These are phyloP conservation scores for Seira ritae DNA, from an alignment of 2,888 invertebrate species.

Conservation along the genomic window DNA sequence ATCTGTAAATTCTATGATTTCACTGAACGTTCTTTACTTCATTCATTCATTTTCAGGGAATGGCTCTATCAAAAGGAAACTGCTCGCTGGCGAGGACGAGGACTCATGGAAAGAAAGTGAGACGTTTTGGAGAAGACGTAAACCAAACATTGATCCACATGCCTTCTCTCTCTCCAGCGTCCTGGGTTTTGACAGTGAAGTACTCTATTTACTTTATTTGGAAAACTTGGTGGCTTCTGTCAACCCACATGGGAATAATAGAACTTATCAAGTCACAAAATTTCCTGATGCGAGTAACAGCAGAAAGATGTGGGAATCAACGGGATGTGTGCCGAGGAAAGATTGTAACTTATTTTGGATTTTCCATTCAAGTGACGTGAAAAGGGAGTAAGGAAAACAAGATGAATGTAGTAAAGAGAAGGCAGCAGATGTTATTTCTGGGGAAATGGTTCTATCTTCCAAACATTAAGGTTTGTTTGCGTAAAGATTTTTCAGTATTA, in stretches of 20 bases:
- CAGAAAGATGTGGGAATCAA: too few species aligned
- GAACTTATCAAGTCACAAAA: conserved; percentile 47
- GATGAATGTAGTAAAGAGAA: too few species aligned
- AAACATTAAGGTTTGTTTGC: conserved; percentile 9
- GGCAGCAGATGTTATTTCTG: conserved; percentile 12
- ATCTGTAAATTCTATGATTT: conserved; percentile 33
- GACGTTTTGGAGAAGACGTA: too few species aligned
- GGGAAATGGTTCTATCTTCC: neutral
- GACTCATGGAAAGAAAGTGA: too few species aligned
- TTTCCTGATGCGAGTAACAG: conserved; percentile 40
- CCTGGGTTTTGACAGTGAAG: too few species aligned
- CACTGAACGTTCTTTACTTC: too few species aligned
- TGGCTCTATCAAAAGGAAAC: too few species aligned
- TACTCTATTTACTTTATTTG: too few species aligned
- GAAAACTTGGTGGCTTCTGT: conserved; percentile 18
- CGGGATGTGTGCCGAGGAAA: neutral
- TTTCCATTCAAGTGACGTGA: conserved; percentile 22
- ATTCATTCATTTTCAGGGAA: too few species aligned
- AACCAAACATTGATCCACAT: too few species aligned
- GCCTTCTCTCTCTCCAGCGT: too few species aligned
- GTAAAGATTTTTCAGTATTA: neutral
- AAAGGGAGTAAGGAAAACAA: neutral
- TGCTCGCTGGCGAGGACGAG: too few species aligned
- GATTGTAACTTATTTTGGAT: conserved; percentile 16
- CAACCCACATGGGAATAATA: conserved; percentile 36